Conservation (phyloP, 1,140 invertebrate genomes). For the Scaptomyza pallida region DNA sequence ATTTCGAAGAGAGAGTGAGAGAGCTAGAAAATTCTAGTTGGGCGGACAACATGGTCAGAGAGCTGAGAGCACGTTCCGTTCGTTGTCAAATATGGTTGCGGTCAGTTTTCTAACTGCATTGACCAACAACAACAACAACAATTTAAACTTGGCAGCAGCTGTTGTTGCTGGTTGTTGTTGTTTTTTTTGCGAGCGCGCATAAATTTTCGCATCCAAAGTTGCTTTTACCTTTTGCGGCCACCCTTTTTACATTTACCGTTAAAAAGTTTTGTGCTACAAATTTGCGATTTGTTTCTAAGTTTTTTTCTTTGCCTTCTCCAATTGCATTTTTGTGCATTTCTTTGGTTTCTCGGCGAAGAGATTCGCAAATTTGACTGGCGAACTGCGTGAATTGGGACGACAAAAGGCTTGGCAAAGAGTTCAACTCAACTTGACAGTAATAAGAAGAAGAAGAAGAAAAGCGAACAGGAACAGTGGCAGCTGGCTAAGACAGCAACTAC, state of each 20-base stretch:
- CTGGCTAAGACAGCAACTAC: constrained; percentile 6
- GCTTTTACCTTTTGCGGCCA: constrained; percentile 77
- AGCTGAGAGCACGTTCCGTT: constrained; percentile 62
- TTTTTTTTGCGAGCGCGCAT: constrained; percentile 45
- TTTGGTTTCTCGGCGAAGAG: constrained; percentile 11
- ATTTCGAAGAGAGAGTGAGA: neutral
- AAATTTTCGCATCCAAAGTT: constrained; percentile 69
- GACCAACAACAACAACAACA: constrained; percentile 33
- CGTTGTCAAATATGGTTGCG: constrained; percentile 79
- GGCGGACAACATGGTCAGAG: constrained; percentile 20
- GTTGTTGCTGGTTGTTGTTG: constrained; percentile 20
- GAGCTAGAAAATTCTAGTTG: neutral
- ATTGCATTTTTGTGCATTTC: constrained; percentile 5
- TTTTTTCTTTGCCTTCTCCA: constrained; percentile 7
- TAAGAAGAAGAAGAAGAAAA: neutral
- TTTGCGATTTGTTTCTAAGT: constrained; percentile 37
- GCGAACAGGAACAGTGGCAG: constrained; percentile 14
- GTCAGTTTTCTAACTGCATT: constrained; percentile 65
- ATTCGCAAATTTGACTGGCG: constrained; percentile 34
- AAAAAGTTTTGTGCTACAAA: constrained; percentile 58
- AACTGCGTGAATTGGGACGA: constrained; percentile 39
- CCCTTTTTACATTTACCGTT: constrained; percentile 71
- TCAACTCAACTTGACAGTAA: neutral
- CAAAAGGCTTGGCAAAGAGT: constrained; percentile 3
- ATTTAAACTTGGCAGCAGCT: constrained; percentile 38